Base-by-base conservation (phyloP, 2,113 vertebrate genomes). In the Vicugna pacos region DNA sequence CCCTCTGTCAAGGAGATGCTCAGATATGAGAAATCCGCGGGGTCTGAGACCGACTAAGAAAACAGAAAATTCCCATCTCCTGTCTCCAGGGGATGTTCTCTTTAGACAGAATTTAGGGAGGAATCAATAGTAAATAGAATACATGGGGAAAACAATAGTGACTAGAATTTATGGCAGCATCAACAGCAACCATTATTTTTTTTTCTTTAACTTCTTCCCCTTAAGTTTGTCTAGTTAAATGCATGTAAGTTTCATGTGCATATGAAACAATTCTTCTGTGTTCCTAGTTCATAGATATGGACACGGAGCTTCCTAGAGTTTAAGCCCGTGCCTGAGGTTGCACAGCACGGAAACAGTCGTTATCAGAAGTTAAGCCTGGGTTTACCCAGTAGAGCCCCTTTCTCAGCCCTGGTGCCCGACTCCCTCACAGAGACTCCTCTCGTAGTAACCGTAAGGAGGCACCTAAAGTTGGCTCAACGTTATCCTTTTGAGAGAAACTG, bases 361-460 rank as follows among this genome's bases (percentile, higher is more conserved):
- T 12, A 6, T 12, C 13, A 64, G 50, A 64, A 86, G 9, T 4
- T 4, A 24, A 83, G 35, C 20, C 26, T 9, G 0, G 15, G 10
- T 28, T 22, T 13, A 20, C 7, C 32, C 12, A 0, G 6, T 2
- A 15, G 1, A 30, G 35, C 30, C 28, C 16, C 26, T 64, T 52
- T 4, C 16, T 35, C 16, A 24, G 17, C 26, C 16, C 65, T 72
- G 15, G 46, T 3, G 11, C 30, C 94, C 9, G 4, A 7, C 19
- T 67, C n/a, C 3, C 73, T 69, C 28, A 20, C 17, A 0, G 3
- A 52, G 38, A 28, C 19, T 9, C 42, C 10, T n/a, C 35, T 46
- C 13, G 1, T 4, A 28, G 0, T 20, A 30, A 17, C 19, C 20
- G 2, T 9, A 2, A 1, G 20, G n/a, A 67, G 38, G 72, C 7